These are phyloP conservation scores for Ctena decussata DNA, from an alignment of 2,888 invertebrate genomes.

Conservation along the genomic window DNA sequence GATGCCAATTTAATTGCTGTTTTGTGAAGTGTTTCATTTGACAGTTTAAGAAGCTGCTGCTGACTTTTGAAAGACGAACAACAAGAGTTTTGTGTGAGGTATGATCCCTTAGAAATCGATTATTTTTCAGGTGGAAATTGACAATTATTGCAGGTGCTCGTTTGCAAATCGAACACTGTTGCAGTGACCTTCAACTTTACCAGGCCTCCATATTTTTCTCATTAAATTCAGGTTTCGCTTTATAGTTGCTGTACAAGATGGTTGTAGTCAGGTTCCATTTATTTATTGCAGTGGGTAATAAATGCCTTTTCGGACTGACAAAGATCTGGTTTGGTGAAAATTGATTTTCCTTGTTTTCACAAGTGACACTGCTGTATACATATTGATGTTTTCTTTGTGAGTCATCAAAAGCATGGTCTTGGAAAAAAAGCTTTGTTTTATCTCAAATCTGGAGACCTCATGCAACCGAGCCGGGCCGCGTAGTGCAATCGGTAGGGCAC, in stretches of 20 bases:
- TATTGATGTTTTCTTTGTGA: neutral
- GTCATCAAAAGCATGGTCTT: too few relatives aligned
- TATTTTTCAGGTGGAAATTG: neutral
- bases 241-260: neutral
- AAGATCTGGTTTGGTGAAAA: neutral
- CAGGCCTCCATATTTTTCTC: neutral
- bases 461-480: too few relatives aligned
- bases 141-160: neutral
- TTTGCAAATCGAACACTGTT: neutral
- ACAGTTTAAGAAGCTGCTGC: too few relatives aligned
- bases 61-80: too few relatives aligned
- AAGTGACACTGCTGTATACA: too few relatives aligned
- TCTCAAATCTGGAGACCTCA: too few relatives aligned
- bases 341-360: neutral
- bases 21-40: neutral
- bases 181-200: neutral
- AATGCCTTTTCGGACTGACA: neutral
- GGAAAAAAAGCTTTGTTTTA: too few relatives aligned
- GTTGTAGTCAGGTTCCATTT: neutral
- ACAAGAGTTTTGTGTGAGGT: too few relatives aligned
- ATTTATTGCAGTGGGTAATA: neutral
- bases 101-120: too few relatives aligned
- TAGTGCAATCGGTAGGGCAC: too few relatives aligned
- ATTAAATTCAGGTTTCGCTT: neutral
- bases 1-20: neutral